Evolutionary conservation across 2,888 invertebrate genomes (phyloP).

Genomic region (Hypomecis atomaria): DNA sequence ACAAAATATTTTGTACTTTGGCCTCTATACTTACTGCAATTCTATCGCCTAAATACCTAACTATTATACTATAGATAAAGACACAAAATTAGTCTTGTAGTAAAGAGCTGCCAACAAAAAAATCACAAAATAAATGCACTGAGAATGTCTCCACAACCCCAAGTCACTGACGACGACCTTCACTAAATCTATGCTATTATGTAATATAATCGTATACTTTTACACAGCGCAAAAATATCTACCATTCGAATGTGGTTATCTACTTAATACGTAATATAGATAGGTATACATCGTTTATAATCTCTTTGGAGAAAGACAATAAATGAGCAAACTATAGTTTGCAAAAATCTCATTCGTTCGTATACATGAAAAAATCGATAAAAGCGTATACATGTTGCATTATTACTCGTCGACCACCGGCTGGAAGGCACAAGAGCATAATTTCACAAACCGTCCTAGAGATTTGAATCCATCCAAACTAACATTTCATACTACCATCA

Average conservation of each 20-base stretch:
- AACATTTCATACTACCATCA: slow-evolving; percentile 42
- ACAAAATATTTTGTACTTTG: too few species aligned
- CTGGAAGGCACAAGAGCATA: slow-evolving; percentile 78
- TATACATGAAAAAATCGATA: slow-evolving; percentile 46
- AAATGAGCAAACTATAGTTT: slow-evolving; percentile 66
- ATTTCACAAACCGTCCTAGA: slow-evolving; percentile 65
- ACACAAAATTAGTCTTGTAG: neutral
- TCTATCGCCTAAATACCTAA: neutral
- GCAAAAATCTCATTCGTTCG: slow-evolving; percentile 58
- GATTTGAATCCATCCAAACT: slow-evolving; percentile 56
- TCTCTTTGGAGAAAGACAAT: slow-evolving; percentile 79
- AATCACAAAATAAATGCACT: slow-evolving; percentile 11
- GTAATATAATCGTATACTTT: slow-evolving; percentile 76
- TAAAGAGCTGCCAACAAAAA: neutral
- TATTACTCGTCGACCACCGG: slow-evolving; percentile 66
- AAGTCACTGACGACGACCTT: slow-evolving; percentile 59
- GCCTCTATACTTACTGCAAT: neutral
- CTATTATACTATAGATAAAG: neutral
- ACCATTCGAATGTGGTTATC: slow-evolving; percentile 59
- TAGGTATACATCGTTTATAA: slow-evolving; percentile 62
- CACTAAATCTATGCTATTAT: slow-evolving; percentile 51
- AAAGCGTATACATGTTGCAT: slow-evolving; percentile 58
- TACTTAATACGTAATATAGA: slow-evolving; percentile 61
- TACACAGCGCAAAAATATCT: slow-evolving; percentile 78
- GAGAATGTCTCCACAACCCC: slow-evolving; percentile 48